These are phyloP conservation scores for Ochlodes sylvanus DNA, from an alignment of 2,888 invertebrate genomes.

Conservation along the genomic window DNA sequence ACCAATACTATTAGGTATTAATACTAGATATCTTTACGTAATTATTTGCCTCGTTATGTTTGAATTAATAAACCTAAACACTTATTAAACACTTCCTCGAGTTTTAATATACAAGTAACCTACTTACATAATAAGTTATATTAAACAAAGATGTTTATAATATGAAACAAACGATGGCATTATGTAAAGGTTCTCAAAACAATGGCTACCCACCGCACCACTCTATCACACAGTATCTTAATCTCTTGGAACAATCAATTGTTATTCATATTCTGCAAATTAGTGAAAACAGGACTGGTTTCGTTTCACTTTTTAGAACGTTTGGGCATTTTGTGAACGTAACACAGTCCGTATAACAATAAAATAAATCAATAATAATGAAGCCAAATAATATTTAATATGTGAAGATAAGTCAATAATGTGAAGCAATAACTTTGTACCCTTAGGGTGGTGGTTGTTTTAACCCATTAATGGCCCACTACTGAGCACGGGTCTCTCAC, in stretches of 20 bases:
- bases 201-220: slow-evolving; percentile 10
- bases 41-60: too few species aligned
- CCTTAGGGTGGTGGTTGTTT: too few species aligned
- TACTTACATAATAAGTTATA: background rate
- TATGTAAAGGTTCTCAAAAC: slow-evolving; percentile 21
- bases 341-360: background rate
- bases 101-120: background rate
- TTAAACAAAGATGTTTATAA: slow-evolving; percentile 4
- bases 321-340: slow-evolving; percentile 15
- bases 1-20: too few species aligned
- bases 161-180: background rate
- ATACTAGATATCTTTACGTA: too few species aligned
- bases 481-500: too few species aligned
- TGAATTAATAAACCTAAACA: too few species aligned
- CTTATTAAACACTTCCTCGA: background rate
- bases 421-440: too few species aligned
- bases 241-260: slow-evolving; percentile 22
- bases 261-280: slow-evolving; percentile 24
- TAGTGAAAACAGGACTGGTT: slow-evolving; percentile 29
- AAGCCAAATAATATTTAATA: too few species aligned
- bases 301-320: slow-evolving; percentile 38
- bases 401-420: too few species aligned
- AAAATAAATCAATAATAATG: too few species aligned
- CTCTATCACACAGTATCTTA: slow-evolving; percentile 17
- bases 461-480: too few species aligned